Percentiles rank a stretch among this genome's conserved stretches.
Conservation (phyloP, 2,113 vertebrate genomes). For the Galemys pyrenaicus region DNA sequence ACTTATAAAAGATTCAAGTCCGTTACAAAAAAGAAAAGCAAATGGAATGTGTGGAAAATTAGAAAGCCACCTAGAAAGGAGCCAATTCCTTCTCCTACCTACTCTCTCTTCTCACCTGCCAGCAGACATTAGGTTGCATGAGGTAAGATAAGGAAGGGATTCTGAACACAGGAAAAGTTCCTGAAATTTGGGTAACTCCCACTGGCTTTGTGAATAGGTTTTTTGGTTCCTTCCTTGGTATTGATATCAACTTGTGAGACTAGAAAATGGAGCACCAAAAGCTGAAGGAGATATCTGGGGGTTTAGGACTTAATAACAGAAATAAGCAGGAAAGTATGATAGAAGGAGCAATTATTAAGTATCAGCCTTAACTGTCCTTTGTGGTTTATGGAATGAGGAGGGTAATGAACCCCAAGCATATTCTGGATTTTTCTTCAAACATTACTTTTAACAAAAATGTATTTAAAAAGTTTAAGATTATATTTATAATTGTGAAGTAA, state of each 20-base stretch:
- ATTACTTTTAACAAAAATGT: constrained; percentile 21
- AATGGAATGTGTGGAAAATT: background rate
- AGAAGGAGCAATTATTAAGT: background rate
- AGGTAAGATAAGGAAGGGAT: background rate
- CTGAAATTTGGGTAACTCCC: background rate
- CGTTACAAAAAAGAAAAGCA: background rate
- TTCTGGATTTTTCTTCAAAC: constrained; percentile 30
- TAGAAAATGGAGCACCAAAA: background rate
- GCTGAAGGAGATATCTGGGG: constrained; percentile 9
- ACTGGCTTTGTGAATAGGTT: background rate
- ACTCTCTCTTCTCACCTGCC: background rate
- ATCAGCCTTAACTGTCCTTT: background rate
- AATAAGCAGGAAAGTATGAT: background rate
- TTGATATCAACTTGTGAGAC: constrained; percentile 7
- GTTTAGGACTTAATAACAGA: background rate
- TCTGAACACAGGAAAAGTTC: no score
- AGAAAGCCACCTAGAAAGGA: background rate
- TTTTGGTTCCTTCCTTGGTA: constrained; percentile 44
- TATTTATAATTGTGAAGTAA: background rate
- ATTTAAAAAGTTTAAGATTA: background rate
- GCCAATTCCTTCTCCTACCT: background rate
- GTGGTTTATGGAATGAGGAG: background rate
- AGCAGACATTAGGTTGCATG: background rate
- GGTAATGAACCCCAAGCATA: background rate
- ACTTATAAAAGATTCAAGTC: background rate